Evolutionary conservation across 2,888 invertebrate genomes (phyloP), one percentile per base, ranked within the genome.

Genomic region (Heliconius charithonia): DNA sequence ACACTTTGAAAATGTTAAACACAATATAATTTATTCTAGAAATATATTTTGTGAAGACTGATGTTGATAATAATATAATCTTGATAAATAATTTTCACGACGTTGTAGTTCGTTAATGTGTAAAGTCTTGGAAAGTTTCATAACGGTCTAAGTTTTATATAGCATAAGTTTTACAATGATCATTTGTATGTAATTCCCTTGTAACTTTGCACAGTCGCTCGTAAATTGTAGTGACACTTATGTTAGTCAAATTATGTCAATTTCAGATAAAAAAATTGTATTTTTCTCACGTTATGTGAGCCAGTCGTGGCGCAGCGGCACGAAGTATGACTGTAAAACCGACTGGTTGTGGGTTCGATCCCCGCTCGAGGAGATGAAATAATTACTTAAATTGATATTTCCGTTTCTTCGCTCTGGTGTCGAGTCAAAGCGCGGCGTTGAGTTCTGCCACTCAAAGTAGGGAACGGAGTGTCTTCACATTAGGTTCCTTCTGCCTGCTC

Each of bases 101-200:
- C 12, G 4, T 67, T 67, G 66, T 67, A 37, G 66, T 67, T 67
- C 37, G 3, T 67, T 41, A 67, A n/a, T 67, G 13, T 13, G 25
- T 37, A 25, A 67, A 41, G 16, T 9, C 41, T 41, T 25, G 25
- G 13, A 41, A 67, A 41, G 6, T 67, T 67, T 67, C 4, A 37
- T 67, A 67, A 67, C n/a, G 10, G 41, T 67, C 13, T 41, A 67
- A 67, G 67, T 67, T 67, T 67, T 67, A 12, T 67, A 41, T 41
- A 25, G 67, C 37, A 25, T 6, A 67, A 25, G 66, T 67, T 67
- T 67, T 37, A n/a, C 37, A 37, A 25, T 25, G 6, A 7, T 67
- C n/a, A 41, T 22, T 41, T 67, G 13, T 37, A 3, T 67, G 25
- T 7, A n/a, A n/a, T n/a, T n/a, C n/a, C 67, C 41, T 67, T 67